A percentile compares a stretch with the other conserved stretches of the same genome.
These are phyloP conservation scores for Chrysogorgia sp. DNA, from an alignment of 92 coral and sea anemone genomes.

Conservation along the genomic window DNA sequence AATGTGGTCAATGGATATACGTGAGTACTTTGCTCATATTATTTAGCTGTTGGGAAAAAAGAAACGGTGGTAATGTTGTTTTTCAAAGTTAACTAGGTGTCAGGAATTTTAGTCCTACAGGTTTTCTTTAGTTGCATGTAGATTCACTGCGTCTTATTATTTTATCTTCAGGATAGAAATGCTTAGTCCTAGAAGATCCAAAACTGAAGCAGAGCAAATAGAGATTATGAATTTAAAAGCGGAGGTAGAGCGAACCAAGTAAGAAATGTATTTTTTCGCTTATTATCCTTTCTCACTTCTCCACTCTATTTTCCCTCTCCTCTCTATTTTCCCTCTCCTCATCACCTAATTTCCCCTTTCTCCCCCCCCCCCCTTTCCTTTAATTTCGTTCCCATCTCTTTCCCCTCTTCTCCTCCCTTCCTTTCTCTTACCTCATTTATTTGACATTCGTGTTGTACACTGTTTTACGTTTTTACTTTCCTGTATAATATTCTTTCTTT, in stretches of 20 bases:
- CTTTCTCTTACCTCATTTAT: neutral
- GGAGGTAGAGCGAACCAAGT: conserved; percentile 22
- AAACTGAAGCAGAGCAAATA: conserved; percentile 20
- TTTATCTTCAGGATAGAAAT: conserved; percentile 12
- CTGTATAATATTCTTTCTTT: neutral
- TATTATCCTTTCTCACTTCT: neutral
- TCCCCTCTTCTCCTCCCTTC: neutral
- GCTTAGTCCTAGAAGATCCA: neutral
- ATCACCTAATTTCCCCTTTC: neutral
- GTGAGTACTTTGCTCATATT: too few species aligned
- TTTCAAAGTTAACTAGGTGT: too few species aligned
- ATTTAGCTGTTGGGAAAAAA: too few species aligned
- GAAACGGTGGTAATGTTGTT: too few species aligned
- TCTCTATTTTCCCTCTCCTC: neutral
- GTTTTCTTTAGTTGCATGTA: neutral
- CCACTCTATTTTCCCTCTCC: neutral
- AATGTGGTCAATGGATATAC: too few species aligned
- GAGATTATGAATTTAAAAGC: conserved; percentile 9
- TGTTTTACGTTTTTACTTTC: neutral
- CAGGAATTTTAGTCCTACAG: too few species aligned
- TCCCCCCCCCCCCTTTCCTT: neutral
- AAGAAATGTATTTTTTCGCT: neutral
- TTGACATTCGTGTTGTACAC: neutral
- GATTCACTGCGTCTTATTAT: neutral
- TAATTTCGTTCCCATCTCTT: neutral